A percentile compares a stretch with the other conserved stretches of the same genome.
phyloP scores from a whole-genome alignment of 2,113 vertebrate species.

The Mustelus asterias region DNA sequence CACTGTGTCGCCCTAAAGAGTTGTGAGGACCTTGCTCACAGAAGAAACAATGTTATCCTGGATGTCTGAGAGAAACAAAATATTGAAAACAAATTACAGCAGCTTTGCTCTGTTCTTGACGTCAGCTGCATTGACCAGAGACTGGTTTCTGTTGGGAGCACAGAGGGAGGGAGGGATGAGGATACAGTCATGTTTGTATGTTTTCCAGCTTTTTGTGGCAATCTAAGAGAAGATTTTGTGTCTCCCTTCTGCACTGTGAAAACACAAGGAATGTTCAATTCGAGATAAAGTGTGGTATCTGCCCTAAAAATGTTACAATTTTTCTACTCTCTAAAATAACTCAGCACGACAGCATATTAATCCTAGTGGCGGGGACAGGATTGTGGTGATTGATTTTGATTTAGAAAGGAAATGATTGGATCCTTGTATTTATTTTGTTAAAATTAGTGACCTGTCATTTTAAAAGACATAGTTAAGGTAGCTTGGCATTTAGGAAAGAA shows the following conservation, averaged over 20 bases:
- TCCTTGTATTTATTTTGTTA: constrained; percentile 1
- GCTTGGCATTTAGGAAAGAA: background rate
- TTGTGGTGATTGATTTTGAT: background rate
- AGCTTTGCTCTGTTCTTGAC: background rate
- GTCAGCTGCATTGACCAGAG: background rate
- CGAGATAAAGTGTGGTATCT: background rate
- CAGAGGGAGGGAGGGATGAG: background rate
- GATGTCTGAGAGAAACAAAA: background rate
- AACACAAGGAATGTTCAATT: background rate
- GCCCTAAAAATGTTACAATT: background rate
- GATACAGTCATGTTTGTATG: background rate
- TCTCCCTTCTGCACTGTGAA: background rate
- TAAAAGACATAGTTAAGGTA: background rate
- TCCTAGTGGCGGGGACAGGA: background rate
- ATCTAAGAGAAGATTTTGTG: background rate
- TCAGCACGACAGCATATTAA: background rate
- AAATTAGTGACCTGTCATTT: background rate
- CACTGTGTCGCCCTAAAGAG: background rate
- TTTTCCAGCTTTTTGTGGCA: background rate
- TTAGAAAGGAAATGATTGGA: background rate
- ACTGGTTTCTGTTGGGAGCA: background rate
- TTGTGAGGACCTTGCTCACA: background rate
- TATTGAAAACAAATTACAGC: background rate
- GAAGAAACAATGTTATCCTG: background rate
- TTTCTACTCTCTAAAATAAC: background rate